These are phyloP conservation scores for Coleophora flavipennella DNA, from an alignment of 2,888 invertebrate species.

Conservation along the genomic window DNA sequence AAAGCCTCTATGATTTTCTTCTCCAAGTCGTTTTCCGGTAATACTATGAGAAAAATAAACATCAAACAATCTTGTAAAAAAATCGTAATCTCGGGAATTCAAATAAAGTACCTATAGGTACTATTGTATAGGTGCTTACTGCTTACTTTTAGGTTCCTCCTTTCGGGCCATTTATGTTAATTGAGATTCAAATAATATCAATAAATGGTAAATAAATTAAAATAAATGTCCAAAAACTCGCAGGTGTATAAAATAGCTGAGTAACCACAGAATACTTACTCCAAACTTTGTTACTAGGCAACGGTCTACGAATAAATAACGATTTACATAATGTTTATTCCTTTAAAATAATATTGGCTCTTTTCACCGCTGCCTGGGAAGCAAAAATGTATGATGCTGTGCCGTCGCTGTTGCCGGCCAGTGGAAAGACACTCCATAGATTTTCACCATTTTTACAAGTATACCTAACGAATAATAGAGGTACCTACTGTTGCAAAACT, in stretches of 20 bases:
- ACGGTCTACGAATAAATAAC: slow-evolving; percentile 16
- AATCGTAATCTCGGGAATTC: too few species aligned
- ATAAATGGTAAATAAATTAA: not conserved
- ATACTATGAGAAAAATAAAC: slow-evolving; percentile 39
- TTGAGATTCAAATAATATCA: slow-evolving; percentile 28
- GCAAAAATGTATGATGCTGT: too few species aligned
- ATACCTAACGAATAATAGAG: too few species aligned
- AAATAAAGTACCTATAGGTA: too few species aligned
- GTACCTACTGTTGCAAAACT: too few species aligned
- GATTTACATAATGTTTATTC: too few species aligned
- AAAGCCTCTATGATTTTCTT: slow-evolving; percentile 89
- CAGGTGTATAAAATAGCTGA: not conserved
- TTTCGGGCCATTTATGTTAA: slow-evolving; percentile 42
- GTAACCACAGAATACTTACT: slow-evolving; percentile 5
- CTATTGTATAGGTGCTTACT: not conserved
- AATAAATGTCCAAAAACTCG: not conserved
- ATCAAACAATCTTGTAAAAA: too few species aligned
- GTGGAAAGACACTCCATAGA: too few species aligned
- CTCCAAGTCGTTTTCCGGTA: slow-evolving; percentile 79
- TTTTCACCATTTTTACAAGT: too few species aligned
- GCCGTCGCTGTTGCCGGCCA: too few species aligned
- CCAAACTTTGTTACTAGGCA: slow-evolving; percentile 23
- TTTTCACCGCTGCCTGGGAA: too few species aligned
- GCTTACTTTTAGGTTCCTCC: slow-evolving; percentile 50
- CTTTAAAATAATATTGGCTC: too few species aligned